Percentiles rank a stretch among this genome's conserved stretches.
phyloP scores from a whole-genome alignment of 2,888 invertebrate species.

The Mactromeris polynyma region DNA sequence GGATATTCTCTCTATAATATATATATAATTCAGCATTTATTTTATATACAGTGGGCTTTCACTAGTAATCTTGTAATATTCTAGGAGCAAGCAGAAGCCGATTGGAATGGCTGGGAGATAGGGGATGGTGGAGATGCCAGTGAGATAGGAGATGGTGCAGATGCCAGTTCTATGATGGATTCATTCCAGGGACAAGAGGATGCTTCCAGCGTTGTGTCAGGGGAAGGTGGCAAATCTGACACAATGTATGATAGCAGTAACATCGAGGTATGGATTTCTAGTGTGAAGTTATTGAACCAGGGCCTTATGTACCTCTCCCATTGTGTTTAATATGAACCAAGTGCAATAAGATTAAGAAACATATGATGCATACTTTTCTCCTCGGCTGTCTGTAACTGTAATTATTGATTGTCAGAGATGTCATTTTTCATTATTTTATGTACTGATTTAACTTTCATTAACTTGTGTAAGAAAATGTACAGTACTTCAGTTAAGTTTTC shows the following conservation, averaged over 20 bases:
- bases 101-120: constrained; percentile 70
- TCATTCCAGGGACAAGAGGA: constrained; percentile 78
- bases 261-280: constrained; percentile 68
- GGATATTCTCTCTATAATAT: too few species aligned
- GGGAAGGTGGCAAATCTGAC: constrained; percentile 77
- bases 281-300: neutral
- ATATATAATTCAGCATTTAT: too few species aligned
- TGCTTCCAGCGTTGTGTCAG: constrained; percentile 66
- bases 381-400: neutral
- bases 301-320: neutral
- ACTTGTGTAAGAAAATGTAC: too few species aligned
- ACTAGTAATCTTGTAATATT: neutral
- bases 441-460: too few species aligned
- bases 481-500: too few species aligned
- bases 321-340: neutral
- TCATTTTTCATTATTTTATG: too few species aligned
- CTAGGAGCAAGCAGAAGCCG: constrained; percentile 60
- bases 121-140: constrained; percentile 45
- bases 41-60: too few species aligned
- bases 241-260: constrained; percentile 79
- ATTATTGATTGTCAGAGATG: neutral
- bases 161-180: constrained; percentile 86
- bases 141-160: constrained; percentile 52
- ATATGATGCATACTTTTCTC: too few species aligned
- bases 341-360: too few species aligned